phyloP scores from a whole-genome alignment of 2,113 vertebrate genomes.

The Eonycteris spelaea region DNA sequence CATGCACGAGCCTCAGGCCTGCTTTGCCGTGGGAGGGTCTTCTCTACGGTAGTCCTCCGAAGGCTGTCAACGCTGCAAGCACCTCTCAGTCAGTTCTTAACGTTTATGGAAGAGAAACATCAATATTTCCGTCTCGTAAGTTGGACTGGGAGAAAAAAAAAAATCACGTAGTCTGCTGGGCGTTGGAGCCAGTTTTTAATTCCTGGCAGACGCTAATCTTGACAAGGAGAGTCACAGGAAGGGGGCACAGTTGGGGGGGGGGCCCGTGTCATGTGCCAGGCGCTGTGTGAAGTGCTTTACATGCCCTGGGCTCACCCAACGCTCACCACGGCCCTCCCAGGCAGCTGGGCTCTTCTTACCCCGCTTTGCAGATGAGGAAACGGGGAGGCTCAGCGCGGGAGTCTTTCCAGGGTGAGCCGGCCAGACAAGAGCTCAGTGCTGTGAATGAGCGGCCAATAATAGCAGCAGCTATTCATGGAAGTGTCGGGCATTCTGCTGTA shows the following conservation, averaged over 20 bases:
- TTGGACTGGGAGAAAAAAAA: background rate
- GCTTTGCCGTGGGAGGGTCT: background rate
- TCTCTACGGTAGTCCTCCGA: background rate
- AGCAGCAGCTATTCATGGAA: background rate
- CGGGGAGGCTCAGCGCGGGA: background rate
- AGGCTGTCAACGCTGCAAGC: background rate
- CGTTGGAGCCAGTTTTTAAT: background rate
- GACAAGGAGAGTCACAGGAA: background rate
- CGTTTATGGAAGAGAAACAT: background rate
- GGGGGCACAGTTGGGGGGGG: background rate
- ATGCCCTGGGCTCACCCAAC: accelerated
- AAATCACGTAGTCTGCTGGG: background rate
- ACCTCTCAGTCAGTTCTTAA: background rate
- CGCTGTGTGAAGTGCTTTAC: background rate
- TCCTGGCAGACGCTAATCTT: background rate
- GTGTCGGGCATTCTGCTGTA: background rate
- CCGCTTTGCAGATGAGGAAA: background rate
- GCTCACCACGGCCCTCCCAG: background rate
- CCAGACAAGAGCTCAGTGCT: background rate
- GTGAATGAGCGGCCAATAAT: accelerated
- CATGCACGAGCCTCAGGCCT: background rate
- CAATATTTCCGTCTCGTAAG: background rate
- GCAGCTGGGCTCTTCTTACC: background rate
- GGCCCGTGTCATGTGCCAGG: accelerated
- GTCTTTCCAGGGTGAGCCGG: background rate